Evolutionary conservation across 2,113 vertebrate species (phyloP), one percentile per base, ranked within the genome.

Genomic region (Anhinga rufa): DNA sequence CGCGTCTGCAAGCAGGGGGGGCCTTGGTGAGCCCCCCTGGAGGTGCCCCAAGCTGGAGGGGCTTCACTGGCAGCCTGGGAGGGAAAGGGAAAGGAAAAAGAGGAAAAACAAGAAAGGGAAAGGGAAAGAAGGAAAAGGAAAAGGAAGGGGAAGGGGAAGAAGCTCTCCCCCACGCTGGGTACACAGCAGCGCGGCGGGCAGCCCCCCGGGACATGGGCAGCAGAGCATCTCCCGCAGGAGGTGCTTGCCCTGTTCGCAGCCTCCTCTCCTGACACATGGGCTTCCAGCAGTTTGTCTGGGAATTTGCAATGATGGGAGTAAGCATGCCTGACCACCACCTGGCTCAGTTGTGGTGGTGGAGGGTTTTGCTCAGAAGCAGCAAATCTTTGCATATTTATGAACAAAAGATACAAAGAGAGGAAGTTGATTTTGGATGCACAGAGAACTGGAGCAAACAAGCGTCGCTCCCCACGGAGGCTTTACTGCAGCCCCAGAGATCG

Each of bases 381-480:
- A 90, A 72, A 90, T 74, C 86, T 88, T 89, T 79, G 75, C 65
- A 81, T 86, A 92, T 94, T 88, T 89, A 91, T 79, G 83, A 75
- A 60, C 72, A 88, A 61, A 83, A 84, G 80, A 64, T 42, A 70
- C n/a, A 58, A 68, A 84, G 91, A n/a, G 46, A 60, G 32, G 29
- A 72, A 44, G 91, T 49, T 49, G 83, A 84, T 89, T 82, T 71
- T 54, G 92, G 69, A 89, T 92, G 86, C 83, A 57, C 38, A 36
- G 62, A 77, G 55, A 94, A 85, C 79, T 76, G 95, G 57, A 93
- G 86, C 77, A 95, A 96, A 95, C 77, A 80, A 92, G 86, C 44
- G 40, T n/a, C 9, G 8, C 88, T 90, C 82, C 76, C 79, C 48
- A 25, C 4, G 40, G 82, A 78, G 68, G 57, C 57, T 91, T 90